A percentile compares a stretch with the other conserved stretches of the same genome.
Evolutionary conservation across 2,888 invertebrate species (phyloP).

Genomic region (Bruchidius siliquastri): DNA sequence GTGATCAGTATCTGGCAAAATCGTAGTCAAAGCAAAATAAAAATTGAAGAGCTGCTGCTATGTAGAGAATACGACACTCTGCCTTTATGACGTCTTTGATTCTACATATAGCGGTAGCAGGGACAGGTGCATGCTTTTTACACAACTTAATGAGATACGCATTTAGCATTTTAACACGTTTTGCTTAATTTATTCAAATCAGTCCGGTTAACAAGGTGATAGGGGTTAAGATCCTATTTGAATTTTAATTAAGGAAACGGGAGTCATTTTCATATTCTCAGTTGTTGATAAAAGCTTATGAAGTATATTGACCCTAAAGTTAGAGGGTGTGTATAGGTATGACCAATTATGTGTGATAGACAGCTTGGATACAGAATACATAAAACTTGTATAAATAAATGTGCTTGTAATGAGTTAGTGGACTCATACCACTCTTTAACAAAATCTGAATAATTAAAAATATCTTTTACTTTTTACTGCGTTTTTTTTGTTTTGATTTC

Average conservation of each 20-base stretch:
- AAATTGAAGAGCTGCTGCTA: neutral
- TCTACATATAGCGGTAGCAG: neutral
- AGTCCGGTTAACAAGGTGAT: neutral
- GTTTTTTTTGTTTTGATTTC: no score
- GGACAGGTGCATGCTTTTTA: neutral
- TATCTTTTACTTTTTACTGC: no score
- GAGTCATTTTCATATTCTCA: neutral
- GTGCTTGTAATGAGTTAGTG: no score
- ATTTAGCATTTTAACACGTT: neutral
- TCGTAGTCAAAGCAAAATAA: no score
- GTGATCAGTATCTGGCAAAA: no score
- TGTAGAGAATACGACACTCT: neutral
- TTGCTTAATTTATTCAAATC: neutral
- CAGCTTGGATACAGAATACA: no score
- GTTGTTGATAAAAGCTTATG: neutral
- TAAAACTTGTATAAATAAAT: no score
- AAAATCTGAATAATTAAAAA: no score
- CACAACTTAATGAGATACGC: neutral
- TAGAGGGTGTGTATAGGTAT: no score
- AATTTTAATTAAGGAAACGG: neutral
- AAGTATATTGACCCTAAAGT: no score
- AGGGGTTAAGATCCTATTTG: neutral
- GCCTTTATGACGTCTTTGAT: neutral
- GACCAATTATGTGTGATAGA: no score
- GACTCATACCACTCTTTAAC: no score